phyloP scores from a whole-genome alignment of 2,113 vertebrate species.

The Oophaga pumilio region DNA sequence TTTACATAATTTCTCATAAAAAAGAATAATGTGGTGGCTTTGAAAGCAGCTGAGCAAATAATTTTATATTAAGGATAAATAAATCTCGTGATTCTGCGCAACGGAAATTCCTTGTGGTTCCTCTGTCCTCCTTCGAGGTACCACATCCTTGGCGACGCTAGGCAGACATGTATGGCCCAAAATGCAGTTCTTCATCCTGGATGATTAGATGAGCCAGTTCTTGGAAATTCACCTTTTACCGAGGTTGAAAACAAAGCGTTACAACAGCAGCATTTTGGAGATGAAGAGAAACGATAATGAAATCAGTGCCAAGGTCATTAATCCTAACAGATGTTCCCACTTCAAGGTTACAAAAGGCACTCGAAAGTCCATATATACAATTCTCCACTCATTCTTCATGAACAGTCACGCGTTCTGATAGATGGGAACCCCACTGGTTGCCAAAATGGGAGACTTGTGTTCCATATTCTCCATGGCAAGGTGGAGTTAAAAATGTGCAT shows the following conservation, averaged over 20 bases:
- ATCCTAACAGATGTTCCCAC: slow-evolving; percentile 15
- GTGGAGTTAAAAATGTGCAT: too few species aligned
- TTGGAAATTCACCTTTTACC: not conserved
- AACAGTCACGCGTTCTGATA: not conserved
- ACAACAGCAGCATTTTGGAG: not conserved
- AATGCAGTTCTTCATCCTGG: not conserved
- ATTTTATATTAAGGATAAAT: slow-evolving; percentile 28
- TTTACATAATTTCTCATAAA: slow-evolving; percentile 42
- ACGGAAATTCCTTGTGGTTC: slow-evolving; percentile 51
- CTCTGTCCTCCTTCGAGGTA: not conserved
- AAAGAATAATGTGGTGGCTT: slow-evolving; percentile 45
- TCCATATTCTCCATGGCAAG: too few species aligned
- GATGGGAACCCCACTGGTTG: too few species aligned
- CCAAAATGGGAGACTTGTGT: too few species aligned
- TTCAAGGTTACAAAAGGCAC: not conserved
- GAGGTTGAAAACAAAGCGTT: not conserved
- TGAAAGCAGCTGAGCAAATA: slow-evolving; percentile 57
- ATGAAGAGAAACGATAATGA: not conserved
- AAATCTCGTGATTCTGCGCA: slow-evolving; percentile 30
- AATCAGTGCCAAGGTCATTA: not conserved
- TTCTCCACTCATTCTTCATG: not conserved
- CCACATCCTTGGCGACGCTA: not conserved
- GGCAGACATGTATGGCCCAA: too few species aligned
- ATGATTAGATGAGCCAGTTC: not conserved
- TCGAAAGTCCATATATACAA: not conserved